Percentiles rank a stretch among this genome's conserved stretches.
These are phyloP conservation scores for Protonemura montana DNA, from an alignment of 2,888 invertebrate species.

Conservation along the genomic window DNA sequence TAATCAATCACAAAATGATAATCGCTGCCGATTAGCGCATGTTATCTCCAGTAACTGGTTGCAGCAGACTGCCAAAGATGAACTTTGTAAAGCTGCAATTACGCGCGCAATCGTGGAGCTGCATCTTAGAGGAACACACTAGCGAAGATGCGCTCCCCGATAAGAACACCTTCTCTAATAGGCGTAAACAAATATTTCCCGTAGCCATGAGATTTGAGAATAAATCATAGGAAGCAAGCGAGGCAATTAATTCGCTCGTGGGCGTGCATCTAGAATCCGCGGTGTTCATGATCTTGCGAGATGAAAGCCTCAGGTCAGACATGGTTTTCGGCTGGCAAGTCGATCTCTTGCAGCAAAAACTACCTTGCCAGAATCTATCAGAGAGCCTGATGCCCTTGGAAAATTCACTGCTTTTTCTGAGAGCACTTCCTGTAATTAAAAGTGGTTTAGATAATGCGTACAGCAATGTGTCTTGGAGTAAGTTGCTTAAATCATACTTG, in stretches of 20 bases:
- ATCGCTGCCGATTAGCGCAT: neutral
- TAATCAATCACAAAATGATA: neutral
- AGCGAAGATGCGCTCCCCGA: neutral
- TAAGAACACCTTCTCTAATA: conserved; percentile 16
- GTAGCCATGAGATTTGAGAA: conserved; percentile 8
- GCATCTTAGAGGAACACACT: neutral
- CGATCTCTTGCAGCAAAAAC: neutral
- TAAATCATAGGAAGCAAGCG: conserved; percentile 5
- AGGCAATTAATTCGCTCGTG: conserved; percentile 8
- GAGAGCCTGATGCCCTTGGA: conserved; percentile 31
- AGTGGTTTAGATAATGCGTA: conserved; percentile 17
- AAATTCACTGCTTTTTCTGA: conserved; percentile 34
- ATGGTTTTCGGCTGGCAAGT: conserved; percentile 7
- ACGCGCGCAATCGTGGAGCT: neutral
- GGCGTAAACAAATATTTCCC: conserved; percentile 20
- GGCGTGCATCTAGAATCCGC: neutral
- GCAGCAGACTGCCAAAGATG: neutral
- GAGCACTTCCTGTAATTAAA: conserved; percentile 39
- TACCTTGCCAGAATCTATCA: conserved; percentile 1
- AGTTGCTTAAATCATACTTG: neutral
- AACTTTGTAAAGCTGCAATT: neutral
- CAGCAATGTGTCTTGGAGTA: conserved; percentile 13
- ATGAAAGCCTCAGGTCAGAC: neutral
- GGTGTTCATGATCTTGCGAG: neutral
- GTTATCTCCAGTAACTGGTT: neutral